A percentile compares a stretch with the other conserved stretches of the same genome.
phyloP scores from a whole-genome alignment of 2,888 invertebrate species.

The Drosophila meridionalis region DNA sequence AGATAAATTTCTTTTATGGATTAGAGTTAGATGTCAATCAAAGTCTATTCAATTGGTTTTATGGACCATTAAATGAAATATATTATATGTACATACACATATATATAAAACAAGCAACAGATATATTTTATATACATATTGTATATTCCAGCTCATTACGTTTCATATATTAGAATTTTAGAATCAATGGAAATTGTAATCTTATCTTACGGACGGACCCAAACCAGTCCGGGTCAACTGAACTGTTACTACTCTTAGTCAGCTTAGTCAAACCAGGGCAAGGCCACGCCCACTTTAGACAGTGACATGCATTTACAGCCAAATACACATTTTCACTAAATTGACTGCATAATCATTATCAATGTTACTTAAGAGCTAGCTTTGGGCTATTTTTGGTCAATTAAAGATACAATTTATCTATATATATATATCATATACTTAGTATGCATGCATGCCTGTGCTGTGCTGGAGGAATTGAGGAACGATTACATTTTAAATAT shows the following conservation, averaged over 20 bases:
- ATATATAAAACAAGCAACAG: too few relatives aligned
- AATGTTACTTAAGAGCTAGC: background rate
- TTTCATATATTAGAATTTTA: background rate
- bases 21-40: too few relatives aligned
- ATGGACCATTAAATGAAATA: background rate
- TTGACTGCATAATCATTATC: background rate
- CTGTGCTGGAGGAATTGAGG: background rate
- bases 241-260: background rate
- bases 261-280: background rate
- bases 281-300: background rate
- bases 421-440: background rate
- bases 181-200: background rate
- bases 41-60: background rate
- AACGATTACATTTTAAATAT: conserved; percentile 6
- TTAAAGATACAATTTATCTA: background rate
- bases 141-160: too few relatives aligned
- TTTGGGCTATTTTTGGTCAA: background rate
- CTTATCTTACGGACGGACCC: background rate
- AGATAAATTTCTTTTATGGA: too few relatives aligned
- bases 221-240: too few relatives aligned
- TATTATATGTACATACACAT: background rate
- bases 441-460: background rate
- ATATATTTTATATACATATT: too few relatives aligned
- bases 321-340: background rate
- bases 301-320: background rate